phyloP scores from a whole-genome alignment of 37 sponge, comb jelly and placozoan species.

The Theonella swinhoei region DNA sequence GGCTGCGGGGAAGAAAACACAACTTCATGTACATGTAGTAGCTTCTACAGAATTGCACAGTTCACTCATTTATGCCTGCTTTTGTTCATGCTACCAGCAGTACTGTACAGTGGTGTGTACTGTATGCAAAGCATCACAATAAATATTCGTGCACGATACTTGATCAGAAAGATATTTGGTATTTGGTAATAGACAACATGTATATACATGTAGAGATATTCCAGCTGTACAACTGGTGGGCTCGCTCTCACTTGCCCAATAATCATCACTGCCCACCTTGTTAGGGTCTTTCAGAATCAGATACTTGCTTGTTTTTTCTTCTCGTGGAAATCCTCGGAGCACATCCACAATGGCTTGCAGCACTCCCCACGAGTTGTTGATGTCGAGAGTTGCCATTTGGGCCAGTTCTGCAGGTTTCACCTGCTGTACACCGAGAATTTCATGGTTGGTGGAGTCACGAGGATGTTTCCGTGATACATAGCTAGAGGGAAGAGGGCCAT shows the following conservation, averaged over 20 bases:
- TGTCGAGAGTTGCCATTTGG: constrained; percentile 88
- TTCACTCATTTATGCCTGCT: no score
- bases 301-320: constrained; percentile 72
- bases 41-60: no score
- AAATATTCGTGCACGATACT: no score
- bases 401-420: constrained; percentile 92
- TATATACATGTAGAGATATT: no score
- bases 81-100: not conserved
- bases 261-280: constrained; percentile 48
- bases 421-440: constrained; percentile 91
- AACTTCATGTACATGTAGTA: not conserved
- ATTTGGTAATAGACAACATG: no score
- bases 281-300: constrained; percentile 93
- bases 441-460: constrained; percentile 75
- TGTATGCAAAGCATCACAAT: not conserved
- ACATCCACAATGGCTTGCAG: constrained; percentile 87
- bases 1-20: constrained; percentile 27
- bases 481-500: constrained; percentile 19
- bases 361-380: constrained; percentile 96
- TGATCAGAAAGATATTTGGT: no score
- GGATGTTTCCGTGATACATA: constrained; percentile 85
- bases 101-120: not conserved
- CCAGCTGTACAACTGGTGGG: no score
- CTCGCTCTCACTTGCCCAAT: no score
- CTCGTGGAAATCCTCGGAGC: constrained; percentile 51